Base-by-base conservation (phyloP, 1,140 invertebrate species). In the Euura saliciscinereae region DNA sequence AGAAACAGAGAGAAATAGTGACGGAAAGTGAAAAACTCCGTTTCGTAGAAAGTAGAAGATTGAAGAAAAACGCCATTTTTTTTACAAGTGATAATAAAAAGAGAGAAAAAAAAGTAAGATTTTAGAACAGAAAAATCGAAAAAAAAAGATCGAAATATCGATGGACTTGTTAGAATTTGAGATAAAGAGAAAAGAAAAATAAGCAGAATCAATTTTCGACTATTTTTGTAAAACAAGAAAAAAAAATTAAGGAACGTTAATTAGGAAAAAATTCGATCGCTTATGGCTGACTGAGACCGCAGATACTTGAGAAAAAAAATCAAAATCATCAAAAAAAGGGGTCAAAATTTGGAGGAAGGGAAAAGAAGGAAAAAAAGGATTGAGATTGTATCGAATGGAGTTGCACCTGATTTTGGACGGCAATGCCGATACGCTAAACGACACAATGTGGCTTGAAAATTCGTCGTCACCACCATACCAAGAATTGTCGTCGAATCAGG, bases 331-430 rank as follows among this genome's bases (percentile, higher is more conserved):
- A 28, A 28, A 28, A 28, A 28, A 28, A 28, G 1, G 28, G 28
- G 0, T 28, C 28, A 28, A 28, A 28, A 28, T 28, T 28, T 28
- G 28, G 28, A 28, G 28, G 28, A 28, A 28, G 1, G 46, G 46
- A n/a, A 51, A 51, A 51, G 11, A 51, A 7, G 46, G 11, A 51
- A 51, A 51, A 51, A 51, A 28, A 28, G 28, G 28, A 28, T 28
- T 28, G 28, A 28, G 28, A 28, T 28, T 28, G 28, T 51, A 8
- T 73, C 76, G 77, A 81, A 85, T 85, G 83, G 84, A 85, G 76
- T 78, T 84, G 44, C 78, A 85, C 79, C 76, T 83, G 68, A 85
- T 83, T 45, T 84, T 85, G 84, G 84, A 85, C 69, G 66, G 78
- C n/a, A 78, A 78, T 45, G 75, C 82, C 69, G 85, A 82, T 73